Evolutionary conservation across 1,140 invertebrate genomes (phyloP), one percentile per base, ranked within the genome.

Genomic region (Dolichoris vasculosae): DNA sequence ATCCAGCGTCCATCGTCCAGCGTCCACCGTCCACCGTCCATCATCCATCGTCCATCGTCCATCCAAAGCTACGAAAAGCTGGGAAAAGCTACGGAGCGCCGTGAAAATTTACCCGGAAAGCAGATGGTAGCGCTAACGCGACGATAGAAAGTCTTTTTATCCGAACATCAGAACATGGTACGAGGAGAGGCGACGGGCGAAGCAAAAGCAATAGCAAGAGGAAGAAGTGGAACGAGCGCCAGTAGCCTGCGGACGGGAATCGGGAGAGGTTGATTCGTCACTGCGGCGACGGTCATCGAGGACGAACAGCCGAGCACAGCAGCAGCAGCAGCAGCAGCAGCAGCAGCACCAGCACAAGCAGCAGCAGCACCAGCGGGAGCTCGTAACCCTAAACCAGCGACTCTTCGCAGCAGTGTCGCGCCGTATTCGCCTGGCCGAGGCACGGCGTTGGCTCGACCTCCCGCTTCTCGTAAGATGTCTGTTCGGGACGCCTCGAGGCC

Each of bases 211-310:
- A 48, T 26, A 48, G 73, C 23, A 30, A 75, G 38, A 73, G 8
- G 75, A 76, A 30, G 55, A 80, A 80, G 26, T 64, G 38, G 59
- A 67, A 38, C 32, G 59, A 64, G 78, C 78, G 78, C 76, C 35
- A 80, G 76, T 64, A 64, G 78, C 35, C 35, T 15, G 32, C 17
- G 38, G 78, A 40, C 67, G 80, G 80, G 80, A 71, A 82, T 82
- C 38, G 67, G 32, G 30, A 55, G 64, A 82, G 46, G 46, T 82
- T 82, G 80, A 3, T 71, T 69, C 43, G 64, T 69, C n/a, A 51
- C 55, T 64, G 67, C 1, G 48, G 17, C 30, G 48, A 38, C 55
- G 55, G 80, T 55, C 32, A 63, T 30, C 71, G 38, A 26, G 75
- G 26, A 32, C n/a, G 11, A 32, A 55, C 46, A 26, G 38, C 20